Percentiles rank a stretch among this genome's conserved stretches.
Evolutionary conservation across 1,140 invertebrate species (phyloP).

Genomic region (Rhopalosiphum padi): DNA sequence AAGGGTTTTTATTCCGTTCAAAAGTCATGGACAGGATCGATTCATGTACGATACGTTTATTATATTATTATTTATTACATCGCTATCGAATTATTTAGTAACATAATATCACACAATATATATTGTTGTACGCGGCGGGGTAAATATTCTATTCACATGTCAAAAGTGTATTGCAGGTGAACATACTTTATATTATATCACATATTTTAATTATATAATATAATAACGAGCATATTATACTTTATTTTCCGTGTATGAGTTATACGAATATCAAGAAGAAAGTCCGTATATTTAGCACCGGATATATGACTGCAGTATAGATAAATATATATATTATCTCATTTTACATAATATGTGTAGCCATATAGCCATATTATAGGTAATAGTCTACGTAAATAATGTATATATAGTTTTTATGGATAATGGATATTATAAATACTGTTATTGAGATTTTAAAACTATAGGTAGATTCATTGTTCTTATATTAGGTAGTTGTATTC

Average conservation of each 20-base stretch:
- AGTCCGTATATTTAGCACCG: background rate
- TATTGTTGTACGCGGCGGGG: background rate
- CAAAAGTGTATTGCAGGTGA: background rate
- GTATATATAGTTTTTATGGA: background rate
- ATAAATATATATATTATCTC: too few species aligned
- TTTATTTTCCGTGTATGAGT: background rate
- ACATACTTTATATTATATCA: background rate
- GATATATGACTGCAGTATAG: too few species aligned
- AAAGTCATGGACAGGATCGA: background rate
- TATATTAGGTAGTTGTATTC: background rate
- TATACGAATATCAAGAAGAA: background rate
- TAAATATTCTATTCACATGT: background rate
- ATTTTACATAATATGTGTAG: background rate
- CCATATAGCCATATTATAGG: too few species aligned
- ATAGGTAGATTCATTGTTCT: background rate
- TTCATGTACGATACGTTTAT: background rate
- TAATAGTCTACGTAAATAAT: background rate
- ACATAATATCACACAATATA: background rate
- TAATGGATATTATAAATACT: background rate
- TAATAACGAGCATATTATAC: background rate
- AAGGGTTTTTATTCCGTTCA: background rate
- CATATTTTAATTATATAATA: background rate
- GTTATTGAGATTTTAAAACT: background rate
- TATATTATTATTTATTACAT: background rate
- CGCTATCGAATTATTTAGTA: background rate